phyloP scores from a whole-genome alignment of 1,140 invertebrate genomes.

The Plectrocnemia conspersa region DNA sequence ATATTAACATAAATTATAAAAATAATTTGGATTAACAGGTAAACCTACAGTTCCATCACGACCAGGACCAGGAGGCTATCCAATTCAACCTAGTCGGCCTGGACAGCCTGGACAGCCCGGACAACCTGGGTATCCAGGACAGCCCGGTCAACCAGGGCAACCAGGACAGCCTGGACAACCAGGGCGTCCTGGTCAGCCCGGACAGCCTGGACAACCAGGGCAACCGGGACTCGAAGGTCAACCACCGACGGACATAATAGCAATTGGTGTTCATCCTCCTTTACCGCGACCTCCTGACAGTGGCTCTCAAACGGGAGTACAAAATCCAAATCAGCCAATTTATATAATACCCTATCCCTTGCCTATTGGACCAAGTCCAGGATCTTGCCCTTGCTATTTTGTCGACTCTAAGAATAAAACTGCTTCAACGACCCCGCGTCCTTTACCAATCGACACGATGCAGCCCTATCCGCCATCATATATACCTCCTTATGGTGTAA shows the following conservation, averaged over 20 bases:
- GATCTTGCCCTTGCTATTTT: slow-evolving; percentile 53
- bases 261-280: slow-evolving; percentile 50
- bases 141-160: slow-evolving; percentile 30
- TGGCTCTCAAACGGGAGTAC: not conserved
- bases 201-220: slow-evolving; percentile 31
- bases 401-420: slow-evolving; percentile 38
- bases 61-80: slow-evolving; percentile 19
- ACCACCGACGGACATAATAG: too few relatives aligned
- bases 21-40: slow-evolving; percentile 7
- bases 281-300: slow-evolving; percentile 28
- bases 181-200: slow-evolving; percentile 29
- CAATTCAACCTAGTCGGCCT: slow-evolving; percentile 36
- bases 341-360: slow-evolving; percentile 53
- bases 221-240: slow-evolving; percentile 3
- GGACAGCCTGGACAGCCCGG: slow-evolving; percentile 34
- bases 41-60: not conserved
- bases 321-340: slow-evolving; percentile 42
- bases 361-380: slow-evolving; percentile 52
- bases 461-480: slow-evolving; percentile 42
- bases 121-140: slow-evolving; percentile 35
- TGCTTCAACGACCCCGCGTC: slow-evolving; percentile 37
- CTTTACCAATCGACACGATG: slow-evolving; percentile 36
- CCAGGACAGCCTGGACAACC: slow-evolving; percentile 24
- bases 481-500: slow-evolving; percentile 47
- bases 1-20: slow-evolving; percentile 15